Evolutionary conservation across 2,888 invertebrate genomes (phyloP), one percentile per base, ranked within the genome.

Genomic region (Lysandra bellargus): DNA sequence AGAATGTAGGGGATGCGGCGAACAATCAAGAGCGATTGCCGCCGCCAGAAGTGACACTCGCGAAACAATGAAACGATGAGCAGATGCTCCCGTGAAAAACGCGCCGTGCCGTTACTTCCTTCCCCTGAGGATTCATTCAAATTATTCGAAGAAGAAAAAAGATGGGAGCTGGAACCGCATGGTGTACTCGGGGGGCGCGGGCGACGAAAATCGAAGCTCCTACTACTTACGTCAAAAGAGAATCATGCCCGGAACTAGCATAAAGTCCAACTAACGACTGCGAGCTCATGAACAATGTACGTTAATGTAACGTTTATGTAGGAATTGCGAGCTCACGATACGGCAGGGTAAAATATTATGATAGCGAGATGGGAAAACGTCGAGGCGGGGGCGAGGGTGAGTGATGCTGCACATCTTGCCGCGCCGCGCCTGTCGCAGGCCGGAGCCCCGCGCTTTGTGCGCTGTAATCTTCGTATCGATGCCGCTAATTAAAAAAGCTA

Each of bases 401-500:
- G 33, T 33, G 37, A 69, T 33, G 33, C 69, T 5, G 69, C 5
- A 33, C 69, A 5, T 69, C 33, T 0, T 33, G 37, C 17, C 33
- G 14, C 69, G 37, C 33, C 33, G 5, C 69, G 33, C 33, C 9
- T 4, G 14, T 33, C 64, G 69, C 17, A 14, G 3, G 37, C 6
- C 44, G 44, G 74, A 23, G 40, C n/a, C 23, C 23, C 74, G 74
- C n/a, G 44, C 74, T 74, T 40, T 74, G 74, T 74, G 17, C 9
- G 40, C 5, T 74, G 74, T 44, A 44, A 44, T 40, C n/a, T 44
- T 74, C 74, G 74, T 44, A 74, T 44, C 9, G 40, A 44, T 74
- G 74, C 44, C 44, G 44, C 74, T 74, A 40, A 74, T 74, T 74
- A 74, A 74, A 74, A 74, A 74, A 74, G 73, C 73, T 74, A 44